Evolutionary conservation across 1,140 invertebrate genomes (phyloP), one percentile per base, ranked within the genome.

Genomic region (Drosophila triauraria): DNA sequence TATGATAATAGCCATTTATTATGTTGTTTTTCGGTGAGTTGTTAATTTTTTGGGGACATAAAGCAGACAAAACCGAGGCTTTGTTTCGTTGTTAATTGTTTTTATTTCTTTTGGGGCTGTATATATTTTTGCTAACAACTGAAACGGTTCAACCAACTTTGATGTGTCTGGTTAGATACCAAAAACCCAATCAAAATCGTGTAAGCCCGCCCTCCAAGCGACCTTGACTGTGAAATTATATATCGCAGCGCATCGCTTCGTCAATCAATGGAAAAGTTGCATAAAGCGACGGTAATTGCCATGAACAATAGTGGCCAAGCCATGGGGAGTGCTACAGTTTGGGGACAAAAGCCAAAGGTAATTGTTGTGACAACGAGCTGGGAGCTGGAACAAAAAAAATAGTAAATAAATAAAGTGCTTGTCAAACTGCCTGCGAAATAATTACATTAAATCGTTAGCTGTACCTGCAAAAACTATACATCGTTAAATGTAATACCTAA

Each of bases 211-310:
- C 62, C 80, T 64, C 27, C 17, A 70, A 64, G 27, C 44, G 78
- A 88, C 84, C 84, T 84, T 88, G 85, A 90, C 85, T 88, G 42
- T 87, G 77, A 87, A 78, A 68, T 70, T 58, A 50, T 50, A 51
- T 54, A 40, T 60, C 54, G 67, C 56, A 44, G 43, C 60, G 50
- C n/a, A 44, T 47, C 60, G 54, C n/a, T 57, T 44, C 32, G 38
- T 46, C 43, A 59, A 71, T 51, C 32, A 50, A 74, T 48, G 40
- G 54, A 68, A 68, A 71, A 78, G 63, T 87, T 88, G 80, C 80
- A 83, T 80, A 80, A 87, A 83, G 57, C 63, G 23, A 53, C 13
- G 68, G 72, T 70, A 88, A 87, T 87, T 87, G 70, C 47, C 62
- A 40, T 44, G 46, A 86, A 83, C 77, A 84, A 88, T 64, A 68